Evolutionary conservation across 1,140 invertebrate genomes (phyloP), one percentile per base, ranked within the genome.

Genomic region (Sycobia sp.): DNA sequence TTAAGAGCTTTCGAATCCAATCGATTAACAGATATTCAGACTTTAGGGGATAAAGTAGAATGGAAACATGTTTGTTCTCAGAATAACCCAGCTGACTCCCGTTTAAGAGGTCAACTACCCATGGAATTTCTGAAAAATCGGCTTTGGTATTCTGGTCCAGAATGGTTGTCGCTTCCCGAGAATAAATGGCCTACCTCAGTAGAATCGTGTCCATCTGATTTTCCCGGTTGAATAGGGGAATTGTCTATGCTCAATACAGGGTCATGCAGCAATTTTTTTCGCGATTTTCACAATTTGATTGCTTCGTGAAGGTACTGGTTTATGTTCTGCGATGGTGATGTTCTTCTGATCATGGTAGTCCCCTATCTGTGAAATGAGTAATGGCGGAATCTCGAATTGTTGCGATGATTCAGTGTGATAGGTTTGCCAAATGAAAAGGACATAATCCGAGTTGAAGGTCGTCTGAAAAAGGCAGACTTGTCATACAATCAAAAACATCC

Each of bases 31-130:
- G 54, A 56, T 16, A 56, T 56, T 8, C 54, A 44, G 11, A 13
- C 7, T 2, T 8, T 43, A 43, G 41, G 73, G 20, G 65, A 71
- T n/a, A 46, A 67, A 22, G 20, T 56, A 11, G 34, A 69, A n/a
- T 77, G 73, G 71, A 23, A 54, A 18, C 67, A 77, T 60, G 67
- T 74, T 13, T 18, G 56, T 0, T 69, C 71, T 16, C 22, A 41
- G n/a, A 22, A 63, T 10, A 76, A 75, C 55, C 71, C 70, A 20
- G 71, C 71, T 8, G 71, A 73, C 65, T n/a, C 63, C 18, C 57
- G 51, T 20, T 66, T 59, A 1, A 44, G 70, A 34, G 68, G 70
- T 22, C 43, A 25, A 22, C 11, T 59, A 23, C 43, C 56, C 9
- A 1, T 47, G n/a, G n/a, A n/a, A n/a, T n/a, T n/a, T n/a, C n/a